phyloP scores from a whole-genome alignment of 92 coral and sea anemone species.

The Ricordea florida region DNA sequence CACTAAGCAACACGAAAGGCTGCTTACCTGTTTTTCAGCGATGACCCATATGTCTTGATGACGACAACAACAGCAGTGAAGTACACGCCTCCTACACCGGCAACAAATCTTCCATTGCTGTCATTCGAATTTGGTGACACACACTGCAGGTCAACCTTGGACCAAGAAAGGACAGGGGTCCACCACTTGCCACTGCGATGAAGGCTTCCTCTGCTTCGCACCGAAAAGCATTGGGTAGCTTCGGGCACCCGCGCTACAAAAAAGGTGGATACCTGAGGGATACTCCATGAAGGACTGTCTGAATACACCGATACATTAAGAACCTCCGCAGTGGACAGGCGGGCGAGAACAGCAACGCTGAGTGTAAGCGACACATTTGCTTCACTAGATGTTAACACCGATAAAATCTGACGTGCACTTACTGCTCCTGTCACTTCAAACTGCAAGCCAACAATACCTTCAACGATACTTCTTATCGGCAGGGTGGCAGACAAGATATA shows the following conservation, averaged over 20 bases:
- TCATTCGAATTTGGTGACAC: conserved; percentile 16
- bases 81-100: conserved; percentile 47
- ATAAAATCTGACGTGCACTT: background rate
- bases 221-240: background rate
- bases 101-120: conserved; percentile 46
- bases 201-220: background rate
- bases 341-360: conserved; percentile 43
- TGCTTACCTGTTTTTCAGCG: conserved; percentile 1
- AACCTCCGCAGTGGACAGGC: conserved; percentile 7
- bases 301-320: conserved; percentile 24
- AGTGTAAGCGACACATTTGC: conserved; percentile 5
- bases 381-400: background rate
- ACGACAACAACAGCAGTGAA: conserved; percentile 21
- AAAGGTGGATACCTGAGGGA: conserved; percentile 5
- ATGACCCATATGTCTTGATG: background rate
- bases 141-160: background rate
- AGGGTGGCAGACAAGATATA: conserved; percentile 39
- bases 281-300: background rate
- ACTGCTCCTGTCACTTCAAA: conserved; percentile 3
- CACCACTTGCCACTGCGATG: conserved; percentile 32
- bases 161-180: conserved; percentile 43
- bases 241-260: conserved; percentile 35
- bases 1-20: background rate
- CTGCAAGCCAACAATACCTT: conserved; percentile 2
- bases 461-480: background rate